These are phyloP conservation scores for Fukomys damarensis DNA, from an alignment of 2,113 vertebrate species.

Conservation along the genomic window DNA sequence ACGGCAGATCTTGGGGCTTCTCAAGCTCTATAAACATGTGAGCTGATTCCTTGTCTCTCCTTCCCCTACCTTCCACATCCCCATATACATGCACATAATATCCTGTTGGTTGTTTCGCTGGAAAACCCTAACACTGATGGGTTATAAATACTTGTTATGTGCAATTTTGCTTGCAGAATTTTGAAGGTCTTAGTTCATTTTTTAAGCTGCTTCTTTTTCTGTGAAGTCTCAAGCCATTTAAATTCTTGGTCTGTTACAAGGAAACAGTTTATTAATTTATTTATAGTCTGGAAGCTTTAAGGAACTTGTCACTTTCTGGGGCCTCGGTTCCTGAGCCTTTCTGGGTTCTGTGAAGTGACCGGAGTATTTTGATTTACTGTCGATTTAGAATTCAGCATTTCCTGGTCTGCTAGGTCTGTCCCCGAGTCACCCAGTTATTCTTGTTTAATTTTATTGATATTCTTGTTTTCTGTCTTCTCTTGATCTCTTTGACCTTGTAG, in stretches of 20 bases:
- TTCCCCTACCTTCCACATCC: too few species aligned
- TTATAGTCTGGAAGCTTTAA: background rate
- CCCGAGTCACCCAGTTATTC: background rate
- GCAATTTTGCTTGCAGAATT: background rate
- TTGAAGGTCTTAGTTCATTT: background rate
- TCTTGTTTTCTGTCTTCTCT: constrained; percentile 37
- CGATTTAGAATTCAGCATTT: background rate
- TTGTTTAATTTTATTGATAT: background rate
- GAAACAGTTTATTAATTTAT: constrained; percentile 16
- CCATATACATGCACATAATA: background rate
- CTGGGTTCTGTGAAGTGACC: background rate
- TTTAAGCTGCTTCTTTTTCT: background rate
- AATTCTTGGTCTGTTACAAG: background rate
- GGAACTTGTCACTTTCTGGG: background rate
- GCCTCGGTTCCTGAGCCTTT: background rate
- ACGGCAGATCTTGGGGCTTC: background rate
- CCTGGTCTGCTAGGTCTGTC: background rate
- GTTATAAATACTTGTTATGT: background rate
- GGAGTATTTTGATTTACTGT: background rate
- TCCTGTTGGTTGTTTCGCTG: background rate
- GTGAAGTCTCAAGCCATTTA: background rate
- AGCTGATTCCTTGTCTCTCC: background rate
- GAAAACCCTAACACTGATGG: background rate
- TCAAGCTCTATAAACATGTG: background rate
- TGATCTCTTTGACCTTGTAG: background rate